These are phyloP conservation scores for Philopedon plagiatum DNA, from an alignment of 2,888 invertebrate genomes.

Conservation along the genomic window DNA sequence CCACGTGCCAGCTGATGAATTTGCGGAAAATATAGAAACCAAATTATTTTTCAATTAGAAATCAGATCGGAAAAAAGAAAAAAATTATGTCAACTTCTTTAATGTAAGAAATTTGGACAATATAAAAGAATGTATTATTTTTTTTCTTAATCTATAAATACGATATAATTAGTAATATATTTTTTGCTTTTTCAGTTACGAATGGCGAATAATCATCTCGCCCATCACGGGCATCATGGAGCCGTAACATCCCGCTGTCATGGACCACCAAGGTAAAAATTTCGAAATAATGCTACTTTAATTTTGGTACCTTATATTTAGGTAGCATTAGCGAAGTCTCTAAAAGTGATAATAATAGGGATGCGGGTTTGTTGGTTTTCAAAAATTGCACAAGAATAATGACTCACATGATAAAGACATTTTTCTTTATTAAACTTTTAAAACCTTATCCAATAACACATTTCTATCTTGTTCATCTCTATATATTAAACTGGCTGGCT, in stretches of 20 bases:
- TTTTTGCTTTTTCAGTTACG: constrained; percentile 72
- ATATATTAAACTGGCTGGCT: too few relatives aligned
- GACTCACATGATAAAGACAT: background rate
- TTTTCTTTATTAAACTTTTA: background rate
- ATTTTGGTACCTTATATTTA: constrained; percentile 14
- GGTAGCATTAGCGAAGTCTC: constrained; percentile 17
- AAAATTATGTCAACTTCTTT: too few relatives aligned
- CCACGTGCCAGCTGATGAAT: too few relatives aligned
- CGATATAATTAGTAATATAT: background rate
- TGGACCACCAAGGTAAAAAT: constrained; percentile 65
- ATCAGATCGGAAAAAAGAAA: too few relatives aligned
- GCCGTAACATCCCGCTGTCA: constrained; percentile 66
- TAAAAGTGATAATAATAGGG: constrained; percentile 38
- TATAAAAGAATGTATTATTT: background rate
- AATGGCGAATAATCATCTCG: constrained; percentile 73
- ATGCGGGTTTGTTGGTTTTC: constrained; percentile 4
- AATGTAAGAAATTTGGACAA: too few relatives aligned
- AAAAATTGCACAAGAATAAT: constrained; percentile 1
- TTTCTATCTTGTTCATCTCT: too few relatives aligned
- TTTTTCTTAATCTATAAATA: background rate
- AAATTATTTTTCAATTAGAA: too few relatives aligned
- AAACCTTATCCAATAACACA: too few relatives aligned
- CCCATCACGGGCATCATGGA: constrained; percentile 66
- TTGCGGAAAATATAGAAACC: too few relatives aligned
- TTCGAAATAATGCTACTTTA: constrained; percentile 37